Percentiles rank a stretch among this genome's conserved stretches.
phyloP scores from a whole-genome alignment of 2,113 vertebrate species.

The Oophaga pumilio region DNA sequence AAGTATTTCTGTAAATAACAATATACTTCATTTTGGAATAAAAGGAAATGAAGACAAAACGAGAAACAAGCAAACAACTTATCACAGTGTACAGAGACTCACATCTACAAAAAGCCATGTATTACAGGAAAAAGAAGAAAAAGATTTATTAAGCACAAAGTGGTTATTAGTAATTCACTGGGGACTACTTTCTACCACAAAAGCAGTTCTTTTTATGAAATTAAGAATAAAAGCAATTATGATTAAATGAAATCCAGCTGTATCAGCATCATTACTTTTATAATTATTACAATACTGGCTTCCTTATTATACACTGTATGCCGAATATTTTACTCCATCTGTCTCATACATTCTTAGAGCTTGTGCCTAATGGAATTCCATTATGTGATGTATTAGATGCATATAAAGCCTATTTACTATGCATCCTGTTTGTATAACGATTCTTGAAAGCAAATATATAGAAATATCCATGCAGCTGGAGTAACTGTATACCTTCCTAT shows the following conservation, averaged over 20 bases:
- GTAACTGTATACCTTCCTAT: not conserved
- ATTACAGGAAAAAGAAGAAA: slow-evolving; percentile 16
- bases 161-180: slow-evolving; percentile 12
- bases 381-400: slow-evolving; percentile 21
- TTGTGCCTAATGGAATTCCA: slow-evolving; percentile 19
- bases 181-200: not conserved
- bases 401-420: slow-evolving; percentile 9
- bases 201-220: slow-evolving; percentile 30
- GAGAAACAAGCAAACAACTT: slow-evolving; percentile 22
- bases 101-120: slow-evolving; percentile 11
- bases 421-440: slow-evolving; percentile 38
- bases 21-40: not conserved
- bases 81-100: not conserved
- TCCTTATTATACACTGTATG: not conserved
- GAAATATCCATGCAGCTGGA: not conserved
- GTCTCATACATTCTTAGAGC: not conserved
- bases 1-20: not conserved
- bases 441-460: slow-evolving; percentile 5
- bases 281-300: not conserved
- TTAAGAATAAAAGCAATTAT: slow-evolving; percentile 20
- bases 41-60: slow-evolving; percentile 8
- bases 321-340: not conserved
- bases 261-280: slow-evolving; percentile 16
- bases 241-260: slow-evolving; percentile 3
- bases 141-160: slow-evolving; percentile 18